Evolutionary conservation across 2,888 invertebrate genomes (phyloP), one percentile per base, ranked within the genome.

Genomic region (Chymomyza amoena): DNA sequence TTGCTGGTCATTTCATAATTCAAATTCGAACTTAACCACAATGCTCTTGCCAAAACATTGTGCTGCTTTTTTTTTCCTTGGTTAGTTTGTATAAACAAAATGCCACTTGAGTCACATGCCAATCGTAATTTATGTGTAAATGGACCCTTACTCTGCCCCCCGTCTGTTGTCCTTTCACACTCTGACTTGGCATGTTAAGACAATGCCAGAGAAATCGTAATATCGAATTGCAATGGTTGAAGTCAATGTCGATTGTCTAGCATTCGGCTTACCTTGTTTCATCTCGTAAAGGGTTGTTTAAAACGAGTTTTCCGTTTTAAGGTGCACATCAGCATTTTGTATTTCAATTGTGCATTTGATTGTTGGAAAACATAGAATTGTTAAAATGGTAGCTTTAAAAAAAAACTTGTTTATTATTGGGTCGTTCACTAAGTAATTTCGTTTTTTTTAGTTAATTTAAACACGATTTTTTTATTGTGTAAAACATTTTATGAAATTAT

Each of bases 91-190:
- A 16, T 18, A 9, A 39, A 9, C 16, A 62, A 66, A 64, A 64
- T 69, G 70, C 64, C 79, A 79, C 80, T 79, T 81, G 73, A 79
- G 80, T 77, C 74, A 67, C 79, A 76, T 73, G 74, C 77, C 83
- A 80, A 77, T 66, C 75, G 75, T 86, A 74, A 86, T 88, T 88
- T 88, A 84, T 77, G 88, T 75, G 66, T 70, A 4, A 32, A 32
- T 32, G 32, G 32, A 54, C 62, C 1, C 6, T 10, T 9, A 4
- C 57, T 25, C 20, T 20, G 1, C 57, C 57, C 10, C 16, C 7
- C 32, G 5, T n/a, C n/a, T n/a, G 32, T 32, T 32, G 2, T 32
- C 32, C 39, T 39, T 10, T 39, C 13, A 6, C 39, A 10, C 13
- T 45, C 13, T 2, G 6, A 45, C 39, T 45, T 13, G 39, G 39